phyloP scores from a whole-genome alignment of 2,797 vertebrate genomes.

The Esox lucius region DNA sequence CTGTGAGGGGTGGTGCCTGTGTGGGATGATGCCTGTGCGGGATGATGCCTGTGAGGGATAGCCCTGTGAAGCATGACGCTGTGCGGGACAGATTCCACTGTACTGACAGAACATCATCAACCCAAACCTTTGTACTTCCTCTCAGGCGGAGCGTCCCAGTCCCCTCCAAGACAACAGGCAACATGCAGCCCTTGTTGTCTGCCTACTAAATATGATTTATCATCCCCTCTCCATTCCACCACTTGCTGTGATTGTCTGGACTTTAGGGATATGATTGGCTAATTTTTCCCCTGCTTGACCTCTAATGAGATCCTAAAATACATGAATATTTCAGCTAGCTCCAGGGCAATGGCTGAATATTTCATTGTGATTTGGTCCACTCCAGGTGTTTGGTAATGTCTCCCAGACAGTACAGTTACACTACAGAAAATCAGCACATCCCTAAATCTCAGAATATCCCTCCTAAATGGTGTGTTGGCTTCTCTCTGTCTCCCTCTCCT shows the following conservation, averaged over 20 bases:
- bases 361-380: slow-evolving; percentile 57
- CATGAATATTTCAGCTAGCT: slow-evolving; percentile 70
- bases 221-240: too few relatives aligned
- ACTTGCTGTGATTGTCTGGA: slow-evolving; percentile 44
- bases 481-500: slow-evolving; percentile 10
- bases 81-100: too few relatives aligned
- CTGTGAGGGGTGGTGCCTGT: too few relatives aligned
- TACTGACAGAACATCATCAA: too few relatives aligned
- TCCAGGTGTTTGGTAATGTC: slow-evolving; percentile 58
- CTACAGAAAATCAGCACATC: neutral
- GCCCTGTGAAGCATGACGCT: too few relatives aligned
- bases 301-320: slow-evolving; percentile 64
- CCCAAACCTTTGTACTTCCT: too few relatives aligned
- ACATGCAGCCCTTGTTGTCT: neutral
- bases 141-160: neutral
- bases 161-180: neutral
- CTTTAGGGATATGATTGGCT: slow-evolving; percentile 45
- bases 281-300: slow-evolving; percentile 55
- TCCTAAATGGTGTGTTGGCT: neutral
- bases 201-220: neutral
- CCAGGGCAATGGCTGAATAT: slow-evolving; percentile 37
- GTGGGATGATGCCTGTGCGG: too few relatives aligned
- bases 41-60: too few relatives aligned
- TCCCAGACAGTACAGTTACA: slow-evolving; percentile 24
- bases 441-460: neutral